A percentile compares a stretch with the other conserved stretches of the same genome.
phyloP scores from a whole-genome alignment of 2,888 invertebrate species.

The Apotomis capreana region DNA sequence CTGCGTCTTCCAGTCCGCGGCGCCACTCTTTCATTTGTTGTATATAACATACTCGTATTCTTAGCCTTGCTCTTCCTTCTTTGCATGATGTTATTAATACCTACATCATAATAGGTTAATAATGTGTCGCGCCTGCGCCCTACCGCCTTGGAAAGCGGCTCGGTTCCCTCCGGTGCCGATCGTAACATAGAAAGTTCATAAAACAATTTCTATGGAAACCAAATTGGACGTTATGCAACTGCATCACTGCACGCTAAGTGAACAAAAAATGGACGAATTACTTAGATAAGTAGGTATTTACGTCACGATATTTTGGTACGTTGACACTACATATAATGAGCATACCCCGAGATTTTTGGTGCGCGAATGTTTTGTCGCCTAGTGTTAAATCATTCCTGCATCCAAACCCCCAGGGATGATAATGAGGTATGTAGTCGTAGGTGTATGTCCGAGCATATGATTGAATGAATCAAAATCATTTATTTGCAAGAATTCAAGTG shows the following conservation, averaged over 20 bases:
- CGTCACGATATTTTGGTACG: neutral
- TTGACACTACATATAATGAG: neutral
- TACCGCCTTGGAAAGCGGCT: constrained; percentile 35
- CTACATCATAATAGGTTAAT: neutral
- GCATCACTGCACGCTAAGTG: constrained; percentile 25
- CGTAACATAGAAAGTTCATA: constrained; percentile 38
- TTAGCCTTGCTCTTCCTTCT: too few species aligned
- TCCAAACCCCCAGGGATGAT: neutral
- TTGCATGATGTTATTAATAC: too few species aligned
- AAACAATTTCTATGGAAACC: constrained; percentile 23
- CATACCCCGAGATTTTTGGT: too few species aligned
- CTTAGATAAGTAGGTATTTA: neutral
- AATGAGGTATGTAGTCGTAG: neutral
- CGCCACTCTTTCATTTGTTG: too few species aligned
- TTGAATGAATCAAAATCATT: too few species aligned
- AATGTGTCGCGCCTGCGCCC: constrained; percentile 10
- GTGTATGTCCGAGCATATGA: too few species aligned
- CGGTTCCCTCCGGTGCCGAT: constrained; percentile 23
- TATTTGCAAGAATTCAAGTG: too few species aligned
- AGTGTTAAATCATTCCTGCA: too few species aligned
- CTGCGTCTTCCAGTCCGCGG: too few species aligned
- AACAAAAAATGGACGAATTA: neutral
- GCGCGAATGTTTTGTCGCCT: too few species aligned
- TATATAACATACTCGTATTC: too few species aligned
- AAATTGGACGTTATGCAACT: constrained; percentile 37